These are phyloP conservation scores for Sceliomorpha sp. DNA, from an alignment of 2,888 invertebrate species.

Conservation along the genomic window DNA sequence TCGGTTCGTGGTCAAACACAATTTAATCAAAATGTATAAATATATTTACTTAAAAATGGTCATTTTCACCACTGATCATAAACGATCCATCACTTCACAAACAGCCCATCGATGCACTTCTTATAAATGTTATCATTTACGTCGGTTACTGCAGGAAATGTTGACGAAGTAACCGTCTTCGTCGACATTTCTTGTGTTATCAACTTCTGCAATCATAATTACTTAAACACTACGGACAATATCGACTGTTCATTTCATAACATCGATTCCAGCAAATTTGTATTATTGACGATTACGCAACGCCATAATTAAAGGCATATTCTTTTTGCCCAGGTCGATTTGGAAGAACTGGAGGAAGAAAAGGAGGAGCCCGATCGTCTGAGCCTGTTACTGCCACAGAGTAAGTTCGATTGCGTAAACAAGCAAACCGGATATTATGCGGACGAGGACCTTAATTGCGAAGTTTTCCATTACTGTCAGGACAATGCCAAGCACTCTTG, in stretches of 20 bases:
- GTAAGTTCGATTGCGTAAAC: constrained; percentile 90
- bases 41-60: constrained; percentile 3
- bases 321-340: constrained; percentile 40
- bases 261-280: neutral
- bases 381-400: constrained; percentile 88
- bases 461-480: constrained; percentile 96
- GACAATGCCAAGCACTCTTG: constrained; percentile 94
- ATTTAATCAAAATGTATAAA: constrained; percentile 37
- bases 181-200: neutral
- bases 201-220: neutral
- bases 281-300: constrained; percentile 2
- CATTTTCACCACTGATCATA: no score
- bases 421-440: constrained; percentile 95
- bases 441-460: constrained; percentile 92
- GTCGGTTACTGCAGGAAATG: no score
- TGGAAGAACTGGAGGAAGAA: constrained; percentile 86
- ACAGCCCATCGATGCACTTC: no score
- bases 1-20: constrained; percentile 42
- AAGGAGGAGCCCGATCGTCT: constrained; percentile 93
- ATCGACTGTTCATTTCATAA: no score
- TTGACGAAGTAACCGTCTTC: no score
- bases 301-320: neutral
- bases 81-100: no score
- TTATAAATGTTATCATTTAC: no score
- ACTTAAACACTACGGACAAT: no score